Evolutionary conservation across 1,140 invertebrate genomes (phyloP), one percentile per base, ranked within the genome.

Genomic region (Trachymyrmex septentrionalis): DNA sequence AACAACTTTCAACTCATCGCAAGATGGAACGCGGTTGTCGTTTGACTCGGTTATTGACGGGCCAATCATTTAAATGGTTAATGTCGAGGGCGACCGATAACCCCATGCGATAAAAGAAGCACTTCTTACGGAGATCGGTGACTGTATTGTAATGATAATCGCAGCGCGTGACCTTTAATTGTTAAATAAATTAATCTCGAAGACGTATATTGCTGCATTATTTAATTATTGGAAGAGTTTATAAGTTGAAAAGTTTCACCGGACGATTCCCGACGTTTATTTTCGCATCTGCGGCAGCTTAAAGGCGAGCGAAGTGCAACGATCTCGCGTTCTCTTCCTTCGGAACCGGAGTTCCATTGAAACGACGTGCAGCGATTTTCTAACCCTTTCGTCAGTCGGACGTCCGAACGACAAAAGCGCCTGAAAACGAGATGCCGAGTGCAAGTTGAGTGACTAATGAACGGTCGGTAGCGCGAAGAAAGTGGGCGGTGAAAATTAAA

Each of bases 61-160:
- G 53, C 89, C 86, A 87, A 89, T 92, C 88, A 86, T 91, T 88
- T 89, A 90, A 88, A 90, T 91, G 85, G 88, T 69, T 87, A 92
- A 92, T 90, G 89, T 89, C 89, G 91, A 88, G 91, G 69, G 91
- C 89, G 90, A 91, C 89, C 91, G 91, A 92, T 92, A 92, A 92
- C 91, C 91, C 63, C 87, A 67, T 66, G 64, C 61, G 88, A 91
- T 92, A 88, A 89, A 86, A 89, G 88, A 81, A 85, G 53, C 88
- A 61, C 77, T 80, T 87, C 71, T 90, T 59, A 14, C 30, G 16
- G 16, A 75, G 86, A 89, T 86, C 61, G 76, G 38, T 66, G n/a
- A 75, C 44, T 66, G 72, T 30, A 55, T 19, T 64, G 21, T 14
- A 44, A 24, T 55, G 38, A 90, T 67, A 59, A 59, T 59, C n/a